These are phyloP conservation scores for Etheostoma spectabile DNA, from an alignment of 2,113 vertebrate species.

Conservation along the genomic window DNA sequence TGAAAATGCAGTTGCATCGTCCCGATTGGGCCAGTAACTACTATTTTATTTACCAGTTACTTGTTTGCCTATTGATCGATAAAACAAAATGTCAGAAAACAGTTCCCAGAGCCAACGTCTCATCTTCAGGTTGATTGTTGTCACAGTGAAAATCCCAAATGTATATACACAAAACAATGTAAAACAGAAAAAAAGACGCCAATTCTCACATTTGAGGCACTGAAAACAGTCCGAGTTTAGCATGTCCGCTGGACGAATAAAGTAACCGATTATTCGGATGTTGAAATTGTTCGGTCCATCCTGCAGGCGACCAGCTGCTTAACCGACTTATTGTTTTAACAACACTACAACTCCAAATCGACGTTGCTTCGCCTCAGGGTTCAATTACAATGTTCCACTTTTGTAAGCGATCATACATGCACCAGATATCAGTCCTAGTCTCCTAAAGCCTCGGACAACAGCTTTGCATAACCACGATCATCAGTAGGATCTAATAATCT, in stretches of 20 bases:
- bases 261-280: background rate
- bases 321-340: too few species aligned
- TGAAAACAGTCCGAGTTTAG: background rate
- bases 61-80: background rate
- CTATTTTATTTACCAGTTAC: background rate
- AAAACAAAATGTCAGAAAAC: background rate
- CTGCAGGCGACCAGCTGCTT: too few species aligned
- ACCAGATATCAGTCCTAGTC: background rate
- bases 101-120: background rate
- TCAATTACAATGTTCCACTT: background rate
- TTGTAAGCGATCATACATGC: background rate
- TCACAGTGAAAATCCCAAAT: too few species aligned
- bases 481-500: background rate
- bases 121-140: background rate
- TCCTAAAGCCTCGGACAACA: background rate
- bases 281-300: too few species aligned
- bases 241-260: background rate
- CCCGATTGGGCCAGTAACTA: background rate
- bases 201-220: background rate
- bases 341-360: too few species aligned
- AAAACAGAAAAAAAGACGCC: background rate
- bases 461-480: too few species aligned
- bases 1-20: background rate
- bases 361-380: too few species aligned
- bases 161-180: too few species aligned